Evolutionary conservation across 2,797 vertebrate species (phyloP).

Genomic region (Apogon talboti): DNA sequence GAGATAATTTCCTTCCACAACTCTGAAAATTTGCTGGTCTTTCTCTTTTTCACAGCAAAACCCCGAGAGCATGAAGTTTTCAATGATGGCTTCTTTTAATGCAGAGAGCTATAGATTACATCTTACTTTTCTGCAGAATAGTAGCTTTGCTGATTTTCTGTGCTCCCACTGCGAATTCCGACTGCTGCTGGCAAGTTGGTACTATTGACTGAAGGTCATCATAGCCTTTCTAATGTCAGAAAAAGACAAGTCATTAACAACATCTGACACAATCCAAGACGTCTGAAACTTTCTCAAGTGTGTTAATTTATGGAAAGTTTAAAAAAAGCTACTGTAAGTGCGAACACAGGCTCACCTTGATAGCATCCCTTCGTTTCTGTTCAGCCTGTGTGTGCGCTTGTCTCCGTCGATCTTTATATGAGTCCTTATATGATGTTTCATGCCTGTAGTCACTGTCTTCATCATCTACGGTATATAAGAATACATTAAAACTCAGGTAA

Average conservation of each 20-base stretch:
- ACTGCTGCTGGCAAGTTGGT: constrained; percentile 96
- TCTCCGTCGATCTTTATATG: constrained; percentile 92
- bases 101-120: not conserved
- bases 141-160: constrained; percentile 98
- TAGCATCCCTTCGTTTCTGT: constrained; percentile 94
- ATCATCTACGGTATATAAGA: constrained; percentile 86
- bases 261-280: not conserved
- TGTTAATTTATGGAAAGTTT: not conserved
- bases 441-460: constrained; percentile 98
- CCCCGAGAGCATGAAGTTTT: not conserved
- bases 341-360: constrained; percentile 90
- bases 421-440: constrained; percentile 90
- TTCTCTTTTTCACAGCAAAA: not conserved
- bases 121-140: constrained; percentile 95
- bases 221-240: constrained; percentile 91
- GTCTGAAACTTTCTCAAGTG: not conserved
- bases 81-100: not conserved
- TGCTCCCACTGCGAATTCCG: constrained; percentile 90
- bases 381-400: constrained; percentile 96
- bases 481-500: not conserved
- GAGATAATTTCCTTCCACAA: not conserved
- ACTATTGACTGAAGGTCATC: constrained; percentile 96
- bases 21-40: not conserved
- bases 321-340: not conserved
- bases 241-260: constrained; percentile 2